phyloP scores from a whole-genome alignment of 1,140 invertebrate species.

The Sitobion miscanthi region DNA sequence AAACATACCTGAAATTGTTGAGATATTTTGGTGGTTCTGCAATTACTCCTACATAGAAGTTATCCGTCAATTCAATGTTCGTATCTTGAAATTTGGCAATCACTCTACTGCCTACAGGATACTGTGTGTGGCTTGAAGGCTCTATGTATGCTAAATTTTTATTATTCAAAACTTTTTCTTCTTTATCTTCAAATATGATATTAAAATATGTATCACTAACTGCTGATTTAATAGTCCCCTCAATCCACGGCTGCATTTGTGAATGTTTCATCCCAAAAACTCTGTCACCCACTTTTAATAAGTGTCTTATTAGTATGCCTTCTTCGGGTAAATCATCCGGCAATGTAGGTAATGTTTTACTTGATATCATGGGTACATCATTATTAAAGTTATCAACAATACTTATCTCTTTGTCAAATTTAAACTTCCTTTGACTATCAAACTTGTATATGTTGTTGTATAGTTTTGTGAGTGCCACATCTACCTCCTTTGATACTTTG shows the following conservation, averaged over 20 bases:
- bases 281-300: background rate
- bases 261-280: background rate
- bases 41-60: background rate
- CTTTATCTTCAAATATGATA: background rate
- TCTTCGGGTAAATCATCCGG: background rate
- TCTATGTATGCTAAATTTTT: background rate
- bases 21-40: background rate
- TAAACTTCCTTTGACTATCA: background rate
- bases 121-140: background rate
- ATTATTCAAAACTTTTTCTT: background rate
- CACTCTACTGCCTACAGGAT: background rate
- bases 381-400: background rate
- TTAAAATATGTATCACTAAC: background rate
- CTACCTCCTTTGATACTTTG: accelerated
- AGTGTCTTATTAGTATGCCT: background rate
- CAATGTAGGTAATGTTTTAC: background rate
- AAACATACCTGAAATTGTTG: background rate
- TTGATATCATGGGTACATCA: background rate
- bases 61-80: background rate
- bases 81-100: background rate
- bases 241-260: background rate
- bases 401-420: background rate
- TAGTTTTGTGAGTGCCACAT: background rate
- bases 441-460: background rate
- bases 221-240: background rate